These are phyloP conservation scores for Luperina nickerlii DNA, from an alignment of 2,888 invertebrate species.

Conservation along the genomic window DNA sequence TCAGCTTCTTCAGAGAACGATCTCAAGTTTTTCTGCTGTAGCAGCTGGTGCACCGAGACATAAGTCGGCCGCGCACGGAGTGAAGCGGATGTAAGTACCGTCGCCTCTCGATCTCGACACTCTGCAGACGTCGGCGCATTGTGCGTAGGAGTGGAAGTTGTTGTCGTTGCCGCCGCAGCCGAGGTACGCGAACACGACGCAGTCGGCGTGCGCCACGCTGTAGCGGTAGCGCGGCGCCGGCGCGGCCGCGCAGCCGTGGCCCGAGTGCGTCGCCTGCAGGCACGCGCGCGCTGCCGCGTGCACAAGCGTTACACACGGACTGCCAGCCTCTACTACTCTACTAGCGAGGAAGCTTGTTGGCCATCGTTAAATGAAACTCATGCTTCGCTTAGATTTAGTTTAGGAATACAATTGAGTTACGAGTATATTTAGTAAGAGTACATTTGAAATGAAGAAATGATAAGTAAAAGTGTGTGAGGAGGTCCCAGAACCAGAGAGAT, in stretches of 20 bases:
- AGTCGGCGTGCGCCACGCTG: conserved; percentile 92
- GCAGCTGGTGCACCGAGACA: background rate
- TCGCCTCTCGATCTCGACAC: conserved; percentile 41
- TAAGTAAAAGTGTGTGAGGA: background rate
- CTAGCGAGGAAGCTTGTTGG: conserved; percentile 46
- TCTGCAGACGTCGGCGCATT: conserved; percentile 89
- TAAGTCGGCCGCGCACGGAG: conserved; percentile 23
- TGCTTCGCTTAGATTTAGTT: conserved; percentile 39
- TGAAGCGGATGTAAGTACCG: conserved; percentile 67
- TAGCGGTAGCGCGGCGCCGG: conserved; percentile 93
- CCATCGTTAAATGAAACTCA: conserved; percentile 32
- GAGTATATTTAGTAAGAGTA: conserved; percentile 28
- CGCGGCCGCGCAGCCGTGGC: conserved; percentile 69
- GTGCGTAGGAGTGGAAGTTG: conserved; percentile 94
- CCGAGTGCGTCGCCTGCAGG: conserved; percentile 76
- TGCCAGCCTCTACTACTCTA: conserved; percentile 42
- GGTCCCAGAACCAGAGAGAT: conserved; percentile 31
- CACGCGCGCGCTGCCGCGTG: conserved; percentile 79
- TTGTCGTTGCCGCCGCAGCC: conserved; percentile 97
- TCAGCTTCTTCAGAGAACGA: background rate
- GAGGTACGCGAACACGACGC: conserved; percentile 94
- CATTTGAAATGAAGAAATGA: conserved; percentile 23
- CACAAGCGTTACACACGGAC: conserved; percentile 47
- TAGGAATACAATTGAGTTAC: conserved; percentile 20
- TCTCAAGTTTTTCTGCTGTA: background rate